A percentile compares a stretch with the other conserved stretches of the same genome.
Conservation (phyloP, 2,797 vertebrate genomes). For the Anguilla marmorata region DNA sequence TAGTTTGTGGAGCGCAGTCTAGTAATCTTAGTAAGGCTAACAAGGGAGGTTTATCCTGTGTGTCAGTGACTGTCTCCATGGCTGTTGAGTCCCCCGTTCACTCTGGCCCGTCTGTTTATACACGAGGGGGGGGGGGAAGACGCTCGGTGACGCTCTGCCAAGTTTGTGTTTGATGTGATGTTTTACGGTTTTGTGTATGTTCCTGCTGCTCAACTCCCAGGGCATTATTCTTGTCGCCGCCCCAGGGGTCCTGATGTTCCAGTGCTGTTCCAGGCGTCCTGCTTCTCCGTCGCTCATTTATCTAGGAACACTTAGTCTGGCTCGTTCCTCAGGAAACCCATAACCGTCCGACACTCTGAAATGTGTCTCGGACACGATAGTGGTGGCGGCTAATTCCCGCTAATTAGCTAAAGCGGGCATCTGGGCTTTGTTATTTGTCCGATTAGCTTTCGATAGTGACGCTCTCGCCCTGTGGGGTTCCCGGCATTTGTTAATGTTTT, state of each 20-base stretch:
- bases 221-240: slow-evolving; percentile 52
- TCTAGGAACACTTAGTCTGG: neutral
- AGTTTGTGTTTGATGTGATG: slow-evolving; percentile 40
- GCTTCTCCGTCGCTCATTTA: neutral
- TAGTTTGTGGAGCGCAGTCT: neutral
- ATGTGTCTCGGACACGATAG: neutral
- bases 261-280: slow-evolving; percentile 4
- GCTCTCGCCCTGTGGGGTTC: neutral
- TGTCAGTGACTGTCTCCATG: slow-evolving; percentile 14
- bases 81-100: slow-evolving; percentile 13
- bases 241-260: slow-evolving; percentile 43
- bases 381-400: neutral
- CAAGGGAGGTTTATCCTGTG: neutral
- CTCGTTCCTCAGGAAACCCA: neutral
- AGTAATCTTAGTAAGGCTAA: neutral
- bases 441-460: slow-evolving; percentile 22
- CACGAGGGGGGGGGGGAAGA: slow-evolving; percentile 1
- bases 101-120: slow-evolving; percentile 32
- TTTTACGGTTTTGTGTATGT: slow-evolving; percentile 44
- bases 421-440: slow-evolving; percentile 3
- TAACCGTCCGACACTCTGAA: neutral
- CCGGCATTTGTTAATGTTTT: slow-evolving; percentile 17
- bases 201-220: slow-evolving; percentile 56
- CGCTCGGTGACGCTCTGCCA: slow-evolving; percentile 10
- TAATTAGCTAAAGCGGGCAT: neutral